Percentiles rank a stretch among this genome's conserved stretches.
These are phyloP conservation scores for Thalpophila matura DNA, from an alignment of 2,888 invertebrate genomes.

Conservation along the genomic window DNA sequence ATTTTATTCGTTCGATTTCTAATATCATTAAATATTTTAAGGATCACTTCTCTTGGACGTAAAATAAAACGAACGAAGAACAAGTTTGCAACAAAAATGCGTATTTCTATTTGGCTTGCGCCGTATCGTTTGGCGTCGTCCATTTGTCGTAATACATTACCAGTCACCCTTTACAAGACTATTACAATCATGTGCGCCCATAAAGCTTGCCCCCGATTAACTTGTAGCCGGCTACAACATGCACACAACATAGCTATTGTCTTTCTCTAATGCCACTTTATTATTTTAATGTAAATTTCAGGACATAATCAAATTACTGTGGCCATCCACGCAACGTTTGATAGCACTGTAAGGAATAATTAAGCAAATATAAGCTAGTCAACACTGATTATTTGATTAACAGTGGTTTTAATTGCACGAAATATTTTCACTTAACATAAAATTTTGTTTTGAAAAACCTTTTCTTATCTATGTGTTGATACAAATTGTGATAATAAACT, in stretches of 20 bases:
- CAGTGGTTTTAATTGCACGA: conserved; percentile 59
- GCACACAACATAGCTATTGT: conserved; percentile 69
- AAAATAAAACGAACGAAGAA: conserved; percentile 8
- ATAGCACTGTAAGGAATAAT: conserved; percentile 60
- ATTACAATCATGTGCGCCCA: conserved; percentile 78
- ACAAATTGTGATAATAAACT: conserved; percentile 43
- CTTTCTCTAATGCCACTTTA: conserved; percentile 68
- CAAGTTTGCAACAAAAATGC: not conserved
- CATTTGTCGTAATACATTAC: conserved; percentile 75
- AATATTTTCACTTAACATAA: conserved; percentile 45
- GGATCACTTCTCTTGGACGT: not conserved
- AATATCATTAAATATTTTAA: conserved; percentile 26
- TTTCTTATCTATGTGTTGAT: conserved; percentile 40
- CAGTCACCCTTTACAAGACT: conserved; percentile 79
- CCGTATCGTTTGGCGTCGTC: conserved; percentile 61
- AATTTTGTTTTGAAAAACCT: conserved; percentile 14
- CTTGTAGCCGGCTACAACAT: conserved; percentile 71
- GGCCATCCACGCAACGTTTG: conserved; percentile 74
- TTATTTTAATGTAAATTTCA: conserved; percentile 79
- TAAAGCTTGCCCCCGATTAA: conserved; percentile 79
- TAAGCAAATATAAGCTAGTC: conserved; percentile 62
- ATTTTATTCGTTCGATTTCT: conserved; percentile 33
- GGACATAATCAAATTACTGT: conserved; percentile 78
- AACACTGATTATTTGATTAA: conserved; percentile 79
- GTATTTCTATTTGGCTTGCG: conserved; percentile 37